A percentile compares a stretch with the other conserved stretches of the same genome.
These are phyloP conservation scores for Mythimna impura DNA, from an alignment of 2,888 invertebrate species.

Conservation along the genomic window DNA sequence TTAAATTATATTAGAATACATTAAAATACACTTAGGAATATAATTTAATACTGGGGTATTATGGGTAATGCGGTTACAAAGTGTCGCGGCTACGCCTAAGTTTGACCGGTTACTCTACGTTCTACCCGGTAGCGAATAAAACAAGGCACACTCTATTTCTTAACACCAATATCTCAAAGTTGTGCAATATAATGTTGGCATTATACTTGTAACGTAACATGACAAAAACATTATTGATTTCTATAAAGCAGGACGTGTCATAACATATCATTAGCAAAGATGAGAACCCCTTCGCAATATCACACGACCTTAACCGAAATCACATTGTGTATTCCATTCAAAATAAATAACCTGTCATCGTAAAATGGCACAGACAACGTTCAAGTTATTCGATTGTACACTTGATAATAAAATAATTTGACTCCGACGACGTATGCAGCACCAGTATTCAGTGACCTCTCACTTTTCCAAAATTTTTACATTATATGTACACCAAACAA, in stretches of 20 bases:
- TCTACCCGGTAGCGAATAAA: constrained; percentile 45
- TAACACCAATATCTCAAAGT: constrained; percentile 20
- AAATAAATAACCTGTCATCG: constrained; percentile 84
- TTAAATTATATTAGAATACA: no score
- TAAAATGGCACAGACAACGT: constrained; percentile 73
- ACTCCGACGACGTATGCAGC: constrained; percentile 64
- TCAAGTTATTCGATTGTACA: constrained; percentile 75
- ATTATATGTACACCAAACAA: constrained; percentile 28
- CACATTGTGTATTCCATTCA: constrained; percentile 70
- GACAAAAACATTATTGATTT: constrained; percentile 26
- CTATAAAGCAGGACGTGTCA: constrained; percentile 24
- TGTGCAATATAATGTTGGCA: constrained; percentile 18
- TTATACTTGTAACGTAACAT: constrained; percentile 3
- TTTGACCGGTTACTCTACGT: constrained; percentile 32
- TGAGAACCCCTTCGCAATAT: constrained; percentile 60
- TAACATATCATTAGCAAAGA: constrained; percentile 53
- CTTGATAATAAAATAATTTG: constrained; percentile 83
- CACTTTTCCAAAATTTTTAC: constrained; percentile 24
- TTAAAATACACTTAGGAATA: no score
- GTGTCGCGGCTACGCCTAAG: constrained; percentile 24
- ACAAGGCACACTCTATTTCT: constrained; percentile 40
- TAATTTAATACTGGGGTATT: constrained; percentile 21
- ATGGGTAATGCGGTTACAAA: constrained; percentile 13
- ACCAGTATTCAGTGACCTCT: constrained; percentile 70
- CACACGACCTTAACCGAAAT: constrained; percentile 60